Evolutionary conservation across 2,797 vertebrate genomes (phyloP).

Genomic region (Liasis olivaceus): DNA sequence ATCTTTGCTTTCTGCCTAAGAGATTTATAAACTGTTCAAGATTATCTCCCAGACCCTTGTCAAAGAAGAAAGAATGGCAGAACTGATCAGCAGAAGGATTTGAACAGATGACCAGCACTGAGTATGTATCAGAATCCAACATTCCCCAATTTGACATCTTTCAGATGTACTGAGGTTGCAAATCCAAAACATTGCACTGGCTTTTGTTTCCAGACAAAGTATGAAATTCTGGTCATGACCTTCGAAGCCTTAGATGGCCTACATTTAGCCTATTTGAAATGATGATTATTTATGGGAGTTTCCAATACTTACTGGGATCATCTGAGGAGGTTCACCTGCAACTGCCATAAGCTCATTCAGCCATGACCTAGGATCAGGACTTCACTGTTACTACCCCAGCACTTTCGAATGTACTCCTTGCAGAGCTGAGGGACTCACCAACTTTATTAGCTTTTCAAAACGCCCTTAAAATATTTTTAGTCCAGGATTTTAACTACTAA

Average conservation of each 20-base stretch:
- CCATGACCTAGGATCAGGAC: too few species aligned
- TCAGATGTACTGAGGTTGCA: background rate
- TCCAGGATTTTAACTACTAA: too few species aligned
- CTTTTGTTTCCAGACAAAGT: background rate
- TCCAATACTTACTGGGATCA: too few species aligned
- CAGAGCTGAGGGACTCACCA: too few species aligned
- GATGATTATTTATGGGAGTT: too few species aligned
- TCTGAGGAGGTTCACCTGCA: too few species aligned
- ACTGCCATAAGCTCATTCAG: too few species aligned
- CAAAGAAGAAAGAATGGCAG: background rate
- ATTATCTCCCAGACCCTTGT: background rate
- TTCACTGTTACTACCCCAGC: too few species aligned
- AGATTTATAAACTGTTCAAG: background rate
- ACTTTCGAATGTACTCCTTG: too few species aligned
- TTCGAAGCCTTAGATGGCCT: background rate
- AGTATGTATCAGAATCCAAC: background rate
- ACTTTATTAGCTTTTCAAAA: too few species aligned
- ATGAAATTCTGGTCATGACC: background rate
- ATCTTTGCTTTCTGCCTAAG: background rate
- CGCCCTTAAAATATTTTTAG: too few species aligned
- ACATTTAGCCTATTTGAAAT: too few species aligned
- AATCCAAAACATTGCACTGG: background rate
- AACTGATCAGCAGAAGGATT: background rate
- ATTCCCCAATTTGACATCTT: background rate
- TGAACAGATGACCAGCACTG: background rate